Percentiles rank a stretch among this genome's conserved stretches.
Evolutionary conservation across 2,797 vertebrate genomes (phyloP).

Genomic region (Anolis apletophallus): DNA sequence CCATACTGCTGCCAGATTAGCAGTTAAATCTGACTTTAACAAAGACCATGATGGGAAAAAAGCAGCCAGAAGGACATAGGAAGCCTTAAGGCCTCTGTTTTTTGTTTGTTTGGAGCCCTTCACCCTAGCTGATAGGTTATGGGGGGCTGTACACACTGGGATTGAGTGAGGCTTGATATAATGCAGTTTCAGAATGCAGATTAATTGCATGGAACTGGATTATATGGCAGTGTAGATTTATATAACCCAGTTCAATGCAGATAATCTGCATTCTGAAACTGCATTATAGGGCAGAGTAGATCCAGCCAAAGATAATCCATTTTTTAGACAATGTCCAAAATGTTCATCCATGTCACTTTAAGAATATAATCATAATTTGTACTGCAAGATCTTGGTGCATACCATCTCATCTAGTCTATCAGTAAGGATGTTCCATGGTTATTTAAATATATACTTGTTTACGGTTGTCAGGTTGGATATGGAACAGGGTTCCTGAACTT

Average conservation of each 20-base stretch:
- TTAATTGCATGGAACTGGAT: too few relatives aligned
- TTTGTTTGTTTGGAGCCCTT: too few relatives aligned
- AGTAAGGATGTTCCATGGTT: background rate
- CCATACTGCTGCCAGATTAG: background rate
- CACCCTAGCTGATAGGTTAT: background rate
- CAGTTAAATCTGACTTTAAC: background rate
- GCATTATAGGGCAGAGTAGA: too few relatives aligned
- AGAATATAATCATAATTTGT: background rate
- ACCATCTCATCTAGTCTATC: background rate
- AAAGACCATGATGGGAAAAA: background rate
- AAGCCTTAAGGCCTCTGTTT: background rate
- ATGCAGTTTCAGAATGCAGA: too few relatives aligned
- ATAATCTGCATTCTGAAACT: too few relatives aligned
- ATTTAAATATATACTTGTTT: background rate
- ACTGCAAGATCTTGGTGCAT: background rate
- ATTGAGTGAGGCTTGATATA: too few relatives aligned
- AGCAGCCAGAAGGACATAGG: too few relatives aligned
- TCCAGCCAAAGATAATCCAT: background rate
- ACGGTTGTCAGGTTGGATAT: background rate
- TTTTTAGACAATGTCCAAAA: background rate
- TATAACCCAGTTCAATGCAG: too few relatives aligned
- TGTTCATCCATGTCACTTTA: background rate
- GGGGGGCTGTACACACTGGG: too few relatives aligned
- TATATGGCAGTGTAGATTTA: too few relatives aligned
- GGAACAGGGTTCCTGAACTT: too few relatives aligned